These are phyloP conservation scores for Tupaia chinensis DNA, from an alignment of 2,113 vertebrate genomes.

Conservation along the genomic window DNA sequence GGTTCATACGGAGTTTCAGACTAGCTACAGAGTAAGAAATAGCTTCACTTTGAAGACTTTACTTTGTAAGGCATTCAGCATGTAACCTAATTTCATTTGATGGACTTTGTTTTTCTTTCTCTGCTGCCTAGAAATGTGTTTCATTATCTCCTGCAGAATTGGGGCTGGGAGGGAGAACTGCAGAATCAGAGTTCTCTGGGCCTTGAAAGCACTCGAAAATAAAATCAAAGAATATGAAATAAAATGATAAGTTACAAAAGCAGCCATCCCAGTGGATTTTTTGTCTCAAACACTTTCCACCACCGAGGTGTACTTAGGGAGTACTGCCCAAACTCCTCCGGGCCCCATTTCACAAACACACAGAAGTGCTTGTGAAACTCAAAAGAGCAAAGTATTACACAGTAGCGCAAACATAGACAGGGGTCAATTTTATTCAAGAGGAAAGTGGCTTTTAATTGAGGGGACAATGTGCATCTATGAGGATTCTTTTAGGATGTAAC, in stretches of 20 bases:
- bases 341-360: background rate
- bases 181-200: background rate
- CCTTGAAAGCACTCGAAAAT: background rate
- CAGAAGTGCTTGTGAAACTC: background rate
- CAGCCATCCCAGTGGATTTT: background rate
- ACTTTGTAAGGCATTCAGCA: conserved; percentile 70
- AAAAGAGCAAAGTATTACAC: background rate
- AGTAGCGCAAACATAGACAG: background rate
- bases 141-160: conserved; percentile 61
- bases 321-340: background rate
- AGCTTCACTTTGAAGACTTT: conserved; percentile 80
- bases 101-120: conserved; percentile 76
- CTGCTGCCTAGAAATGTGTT: conserved; percentile 78
- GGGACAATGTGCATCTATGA: background rate
- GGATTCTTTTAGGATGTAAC: background rate
- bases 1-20: conserved; percentile 69
- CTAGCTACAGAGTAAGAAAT: conserved; percentile 73
- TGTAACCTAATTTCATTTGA: conserved; percentile 76
- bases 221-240: conserved; percentile 6
- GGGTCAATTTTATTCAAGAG: background rate
- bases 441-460: background rate
- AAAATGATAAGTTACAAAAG: conserved; percentile 14
- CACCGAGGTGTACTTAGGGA: background rate
- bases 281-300: background rate
- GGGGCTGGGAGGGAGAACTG: background rate